Evolutionary conservation across 2,888 invertebrate genomes (phyloP).

Genomic region (Leptura quadrifasciata): DNA sequence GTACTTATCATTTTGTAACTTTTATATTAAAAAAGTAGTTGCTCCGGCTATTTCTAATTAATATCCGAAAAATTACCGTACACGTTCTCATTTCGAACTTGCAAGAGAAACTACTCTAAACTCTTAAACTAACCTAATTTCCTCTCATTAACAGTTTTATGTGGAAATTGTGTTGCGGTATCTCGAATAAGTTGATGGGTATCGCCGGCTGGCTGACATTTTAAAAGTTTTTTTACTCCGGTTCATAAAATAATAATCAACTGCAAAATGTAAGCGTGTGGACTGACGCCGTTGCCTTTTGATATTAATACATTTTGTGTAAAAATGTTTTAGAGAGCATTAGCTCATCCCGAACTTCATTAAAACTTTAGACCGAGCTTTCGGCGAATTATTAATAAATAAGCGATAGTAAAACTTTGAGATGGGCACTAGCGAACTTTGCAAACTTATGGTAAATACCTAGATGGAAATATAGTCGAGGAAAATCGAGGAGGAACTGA

Average conservation of each 20-base stretch:
- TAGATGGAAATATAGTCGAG: no score
- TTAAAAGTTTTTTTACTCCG: neutral
- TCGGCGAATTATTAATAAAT: neutral
- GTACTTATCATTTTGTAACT: no score
- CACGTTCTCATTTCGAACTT: neutral
- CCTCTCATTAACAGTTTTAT: neutral
- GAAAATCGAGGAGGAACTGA: no score
- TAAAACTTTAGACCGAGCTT: neutral
- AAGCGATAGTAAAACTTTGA: neutral
- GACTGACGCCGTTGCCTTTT: neutral
- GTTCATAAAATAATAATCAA: slow-evolving; percentile 10
- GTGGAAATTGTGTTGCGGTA: neutral
- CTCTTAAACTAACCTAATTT: neutral
- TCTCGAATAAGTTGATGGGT: neutral
- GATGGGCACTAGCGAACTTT: neutral
- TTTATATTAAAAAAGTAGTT: no score
- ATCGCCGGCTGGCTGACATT: neutral
- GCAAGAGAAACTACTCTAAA: neutral
- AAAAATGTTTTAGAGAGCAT: neutral
- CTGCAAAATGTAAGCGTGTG: neutral
- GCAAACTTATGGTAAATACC: neutral
- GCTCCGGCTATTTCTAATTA: neutral
- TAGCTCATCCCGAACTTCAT: neutral
- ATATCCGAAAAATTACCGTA: neutral
- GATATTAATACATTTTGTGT: neutral